A percentile compares a stretch with the other conserved stretches of the same genome.
Conservation (phyloP, 2,113 vertebrate species). For the Takifugu bimaculatus region DNA sequence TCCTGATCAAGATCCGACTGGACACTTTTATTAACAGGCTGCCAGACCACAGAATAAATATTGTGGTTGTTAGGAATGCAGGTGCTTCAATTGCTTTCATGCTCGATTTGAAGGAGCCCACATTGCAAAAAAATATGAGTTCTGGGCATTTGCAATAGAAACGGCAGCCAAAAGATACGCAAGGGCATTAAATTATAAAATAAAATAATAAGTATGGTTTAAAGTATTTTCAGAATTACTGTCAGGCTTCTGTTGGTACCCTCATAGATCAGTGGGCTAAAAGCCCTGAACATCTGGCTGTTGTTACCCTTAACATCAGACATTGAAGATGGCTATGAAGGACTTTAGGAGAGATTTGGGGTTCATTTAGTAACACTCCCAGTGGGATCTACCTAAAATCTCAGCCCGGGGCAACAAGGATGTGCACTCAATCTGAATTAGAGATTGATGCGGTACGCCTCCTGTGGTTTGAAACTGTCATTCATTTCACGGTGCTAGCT, state of each 20-base stretch:
- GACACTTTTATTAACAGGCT: conserved; percentile 72
- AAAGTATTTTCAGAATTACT: conserved; percentile 27
- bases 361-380: conserved; percentile 51
- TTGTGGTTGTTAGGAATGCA: conserved; percentile 55
- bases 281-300: conserved; percentile 39
- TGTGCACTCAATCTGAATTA: conserved; percentile 28
- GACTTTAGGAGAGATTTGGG: conserved; percentile 38
- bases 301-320: conserved; percentile 30
- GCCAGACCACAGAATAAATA: conserved; percentile 66
- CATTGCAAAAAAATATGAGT: conserved; percentile 46
- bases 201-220: conserved; percentile 31
- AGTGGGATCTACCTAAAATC: conserved; percentile 45
- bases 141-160: conserved; percentile 29
- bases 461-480: conserved; percentile 35
- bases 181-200: neutral
- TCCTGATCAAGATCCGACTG: conserved; percentile 60
- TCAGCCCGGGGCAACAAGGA: conserved; percentile 45
- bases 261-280: conserved; percentile 36
- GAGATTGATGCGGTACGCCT: conserved; percentile 26
- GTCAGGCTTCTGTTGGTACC: conserved; percentile 32
- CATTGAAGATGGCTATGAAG: conserved; percentile 38
- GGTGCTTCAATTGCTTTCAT: conserved; percentile 71
- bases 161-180: neutral
- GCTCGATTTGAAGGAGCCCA: conserved; percentile 60
- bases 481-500: conserved; percentile 16